A percentile compares a stretch with the other conserved stretches of the same genome.
These are phyloP conservation scores for Tryphoninae sp. DNA, from an alignment of 2,888 invertebrate species.

Conservation along the genomic window DNA sequence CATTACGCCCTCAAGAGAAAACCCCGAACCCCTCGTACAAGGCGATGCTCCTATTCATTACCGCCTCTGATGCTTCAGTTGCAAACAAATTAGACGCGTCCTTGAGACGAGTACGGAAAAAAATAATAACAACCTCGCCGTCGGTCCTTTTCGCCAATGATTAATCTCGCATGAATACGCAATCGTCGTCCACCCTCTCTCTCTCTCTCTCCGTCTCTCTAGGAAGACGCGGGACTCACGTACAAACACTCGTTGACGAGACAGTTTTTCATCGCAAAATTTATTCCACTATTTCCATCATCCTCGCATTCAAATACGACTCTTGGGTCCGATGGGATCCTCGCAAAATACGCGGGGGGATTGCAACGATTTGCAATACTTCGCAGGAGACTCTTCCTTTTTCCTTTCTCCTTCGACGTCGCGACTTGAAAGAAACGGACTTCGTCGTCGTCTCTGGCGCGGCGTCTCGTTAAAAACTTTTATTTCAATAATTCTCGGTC, in stretches of 20 bases:
- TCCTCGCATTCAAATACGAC: too few species aligned
- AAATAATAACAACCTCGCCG: background rate
- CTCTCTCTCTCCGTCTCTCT: too few species aligned
- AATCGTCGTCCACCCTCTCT: constrained; percentile 1
- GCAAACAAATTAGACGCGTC: constrained; percentile 27
- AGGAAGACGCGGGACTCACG: too few species aligned
- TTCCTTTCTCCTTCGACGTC: too few species aligned
- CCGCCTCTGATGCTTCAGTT: constrained; percentile 29
- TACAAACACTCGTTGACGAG: too few species aligned
- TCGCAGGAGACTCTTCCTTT: too few species aligned
- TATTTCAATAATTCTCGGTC: constrained; percentile 45
- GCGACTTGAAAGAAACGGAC: too few species aligned
- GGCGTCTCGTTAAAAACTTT: background rate
- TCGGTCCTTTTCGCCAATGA: constrained; percentile 21
- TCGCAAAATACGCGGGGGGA: background rate
- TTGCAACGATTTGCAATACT: too few species aligned
- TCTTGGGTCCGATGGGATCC: background rate
- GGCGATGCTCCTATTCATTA: constrained; percentile 33
- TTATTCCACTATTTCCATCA: too few species aligned
- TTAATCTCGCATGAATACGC: constrained; percentile 28
- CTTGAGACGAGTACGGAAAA: constrained; percentile 11
- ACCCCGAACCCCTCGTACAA: constrained; percentile 17
- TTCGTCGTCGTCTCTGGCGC: too few species aligned
- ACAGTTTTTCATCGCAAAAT: too few species aligned
- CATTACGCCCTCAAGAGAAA: constrained; percentile 17